Base-by-base conservation (phyloP, 2,888 invertebrate genomes). In the Azorinus chamasolen region DNA sequence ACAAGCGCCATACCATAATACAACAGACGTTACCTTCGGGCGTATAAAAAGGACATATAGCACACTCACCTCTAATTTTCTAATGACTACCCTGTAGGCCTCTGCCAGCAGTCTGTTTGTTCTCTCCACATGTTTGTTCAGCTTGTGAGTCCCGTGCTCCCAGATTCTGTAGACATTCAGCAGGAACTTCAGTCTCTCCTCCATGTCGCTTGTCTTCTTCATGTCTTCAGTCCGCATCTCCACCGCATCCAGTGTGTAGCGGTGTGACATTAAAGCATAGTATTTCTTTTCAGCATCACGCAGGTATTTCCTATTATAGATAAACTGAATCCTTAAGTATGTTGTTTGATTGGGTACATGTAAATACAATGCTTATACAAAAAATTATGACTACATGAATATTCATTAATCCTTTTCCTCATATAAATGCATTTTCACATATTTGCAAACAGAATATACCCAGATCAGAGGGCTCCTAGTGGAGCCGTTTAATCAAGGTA, bases 271-370 rank as follows among this genome's bases (percentile, higher is more conserved):
- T 68, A 96, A 95, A 0, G 96, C 96, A 68, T 97, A 94, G 87
- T 96, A 96, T 85, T 96, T 95, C 68, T 98, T 95, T 91, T 98
- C 98, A 1, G 95, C 95, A 91, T 98, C 97, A 43, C 96, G 95
- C 71, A 98, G 95, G 92, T 97, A 98, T 88, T 96, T 96, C 89
- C 96, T 96, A 89, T 14, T 93, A 6, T 4, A 32, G 10, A 6
- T 32, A 32, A 32, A 4, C 32, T 32, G 10, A 32, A 4, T 10
- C 32, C 32, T 6, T 32, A 32, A 32, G 10, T 32, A 32, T 32
- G 32, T 6, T 10, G 4, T 32, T 32, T 32, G 32, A 6, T 32
- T 32, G 32, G 32, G 32, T 4, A 6, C 32, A 6, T 6, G 32
- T 32, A 10, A 32, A 32, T 32, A 32, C 32, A 32, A 10, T 4